Evolutionary conservation across 2,888 invertebrate genomes (phyloP).

Genomic region (Miltochrista miniata): DNA sequence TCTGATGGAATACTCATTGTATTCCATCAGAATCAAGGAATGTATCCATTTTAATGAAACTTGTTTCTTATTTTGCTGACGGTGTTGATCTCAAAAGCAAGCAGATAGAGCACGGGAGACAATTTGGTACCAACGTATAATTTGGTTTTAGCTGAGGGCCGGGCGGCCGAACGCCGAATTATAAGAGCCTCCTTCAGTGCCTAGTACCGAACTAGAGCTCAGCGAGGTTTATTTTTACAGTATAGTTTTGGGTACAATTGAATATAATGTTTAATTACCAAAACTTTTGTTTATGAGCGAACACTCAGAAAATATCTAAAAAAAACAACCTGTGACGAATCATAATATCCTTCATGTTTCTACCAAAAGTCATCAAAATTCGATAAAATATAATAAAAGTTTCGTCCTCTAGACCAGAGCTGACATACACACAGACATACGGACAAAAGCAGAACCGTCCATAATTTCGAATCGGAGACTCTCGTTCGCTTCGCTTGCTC

Average conservation of each 20-base stretch:
- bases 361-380: too few species aligned
- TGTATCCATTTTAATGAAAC: not conserved
- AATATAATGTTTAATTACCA: too few species aligned
- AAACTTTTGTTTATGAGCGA: too few species aligned
- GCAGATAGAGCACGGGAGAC: slow-evolving; percentile 59
- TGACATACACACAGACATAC: too few species aligned
- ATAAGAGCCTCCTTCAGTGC: slow-evolving; percentile 44
- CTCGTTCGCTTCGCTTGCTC: too few species aligned
- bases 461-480: too few species aligned
- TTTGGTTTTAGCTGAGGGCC: slow-evolving; percentile 59
- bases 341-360: too few species aligned
- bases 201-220: slow-evolving; percentile 23
- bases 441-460: too few species aligned
- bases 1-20: not conserved
- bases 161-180: slow-evolving; percentile 59
- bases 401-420: too few species aligned
- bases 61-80: slow-evolving; percentile 30
- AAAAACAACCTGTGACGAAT: too few species aligned
- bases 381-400: too few species aligned
- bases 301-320: too few species aligned
- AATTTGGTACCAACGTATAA: slow-evolving; percentile 73
- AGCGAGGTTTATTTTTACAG: slow-evolving; percentile 16
- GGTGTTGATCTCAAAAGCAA: slow-evolving; percentile 60
- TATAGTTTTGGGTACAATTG: not conserved
- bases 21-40: not conserved